Evolutionary conservation across 1,140 invertebrate genomes (phyloP).

Genomic region (Zaprionus taronus): DNA sequence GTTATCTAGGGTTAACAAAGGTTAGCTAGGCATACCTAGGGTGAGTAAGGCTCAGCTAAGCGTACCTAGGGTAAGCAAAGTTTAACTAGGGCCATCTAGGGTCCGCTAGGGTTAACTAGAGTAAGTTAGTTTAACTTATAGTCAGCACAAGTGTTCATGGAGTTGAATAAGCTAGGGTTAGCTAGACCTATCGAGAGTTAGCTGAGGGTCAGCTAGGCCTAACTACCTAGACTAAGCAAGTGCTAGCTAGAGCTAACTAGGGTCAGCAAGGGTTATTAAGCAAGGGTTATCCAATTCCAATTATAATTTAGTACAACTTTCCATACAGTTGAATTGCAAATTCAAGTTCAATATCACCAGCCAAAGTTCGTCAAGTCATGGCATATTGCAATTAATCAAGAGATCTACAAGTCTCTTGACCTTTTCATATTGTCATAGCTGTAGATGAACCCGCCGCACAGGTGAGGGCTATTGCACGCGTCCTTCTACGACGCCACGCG

Average conservation of each 20-base stretch:
- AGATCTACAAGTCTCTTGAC: slow-evolving; percentile 9
- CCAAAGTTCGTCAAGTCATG: background rate
- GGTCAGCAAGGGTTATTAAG: background rate
- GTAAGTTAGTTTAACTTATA: background rate
- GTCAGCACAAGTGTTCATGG: too few relatives aligned
- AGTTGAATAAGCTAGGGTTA: background rate
- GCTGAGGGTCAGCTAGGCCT: too few relatives aligned
- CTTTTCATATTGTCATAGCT: background rate
- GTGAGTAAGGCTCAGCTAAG: too few relatives aligned
- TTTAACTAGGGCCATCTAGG: background rate
- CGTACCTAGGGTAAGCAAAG: too few relatives aligned
- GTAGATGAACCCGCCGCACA: background rate
- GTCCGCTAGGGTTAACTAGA: background rate
- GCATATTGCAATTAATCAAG: background rate
- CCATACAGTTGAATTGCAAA: background rate
- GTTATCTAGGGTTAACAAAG: too few relatives aligned
- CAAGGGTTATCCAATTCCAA: background rate
- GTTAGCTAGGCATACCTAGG: background rate
- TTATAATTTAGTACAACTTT: background rate
- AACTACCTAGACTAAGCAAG: too few relatives aligned
- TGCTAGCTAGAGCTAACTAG: too few relatives aligned
- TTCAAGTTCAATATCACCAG: slow-evolving; percentile 7
- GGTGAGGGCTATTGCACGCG: slow-evolving; percentile 13
- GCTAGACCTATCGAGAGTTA: background rate
- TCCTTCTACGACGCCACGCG: slow-evolving; percentile 32